phyloP scores from a whole-genome alignment of 2,113 vertebrate genomes.

The rat (Rattus norvegicus) region DNA sequence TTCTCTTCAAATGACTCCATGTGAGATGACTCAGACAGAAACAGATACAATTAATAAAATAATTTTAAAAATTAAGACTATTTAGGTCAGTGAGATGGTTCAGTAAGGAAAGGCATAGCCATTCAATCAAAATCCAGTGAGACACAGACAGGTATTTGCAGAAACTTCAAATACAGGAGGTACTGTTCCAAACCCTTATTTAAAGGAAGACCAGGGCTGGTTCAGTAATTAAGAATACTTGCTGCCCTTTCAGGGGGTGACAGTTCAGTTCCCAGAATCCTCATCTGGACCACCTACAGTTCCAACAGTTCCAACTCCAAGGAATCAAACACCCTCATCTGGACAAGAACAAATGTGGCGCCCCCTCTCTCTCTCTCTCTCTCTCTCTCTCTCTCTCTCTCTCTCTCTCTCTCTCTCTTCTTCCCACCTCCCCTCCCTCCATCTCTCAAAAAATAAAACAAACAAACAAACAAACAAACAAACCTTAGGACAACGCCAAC shows the following conservation, averaged over 20 bases:
- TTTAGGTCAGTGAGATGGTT: neutral
- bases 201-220: neutral
- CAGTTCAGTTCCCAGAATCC: neutral
- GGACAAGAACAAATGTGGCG: neutral
- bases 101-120: neutral
- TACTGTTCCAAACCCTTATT: neutral
- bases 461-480: neutral
- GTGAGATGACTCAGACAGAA: neutral
- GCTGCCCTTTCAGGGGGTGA: neutral
- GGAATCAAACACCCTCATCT: neutral
- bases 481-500: neutral
- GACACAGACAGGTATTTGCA: neutral
- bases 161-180: neutral
- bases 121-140: neutral
- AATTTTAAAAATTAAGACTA: neutral
- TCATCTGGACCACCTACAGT: neutral
- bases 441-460: neutral
- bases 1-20: neutral
- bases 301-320: neutral
- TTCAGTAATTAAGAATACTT: neutral
- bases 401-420: no score
- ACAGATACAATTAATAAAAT: neutral
- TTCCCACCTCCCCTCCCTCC: no score
- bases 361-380: no score
- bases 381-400: accelerated